Conservation (phyloP, 2,113 vertebrate species). For the Phoxinus phoxinus region DNA sequence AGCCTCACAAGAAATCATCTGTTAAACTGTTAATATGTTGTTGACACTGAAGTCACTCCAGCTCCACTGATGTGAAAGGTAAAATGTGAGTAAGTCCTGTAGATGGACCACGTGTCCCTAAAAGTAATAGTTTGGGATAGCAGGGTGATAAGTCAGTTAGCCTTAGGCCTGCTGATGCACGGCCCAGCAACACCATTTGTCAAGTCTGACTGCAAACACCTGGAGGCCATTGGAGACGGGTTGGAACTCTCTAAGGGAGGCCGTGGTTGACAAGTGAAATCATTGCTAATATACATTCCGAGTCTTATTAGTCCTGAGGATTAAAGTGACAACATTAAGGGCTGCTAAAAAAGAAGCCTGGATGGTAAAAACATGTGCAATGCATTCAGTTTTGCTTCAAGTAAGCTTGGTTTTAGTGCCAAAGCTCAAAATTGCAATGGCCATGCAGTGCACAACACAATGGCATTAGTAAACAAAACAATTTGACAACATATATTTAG, state of each 20-base stretch:
- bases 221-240: conserved; percentile 63
- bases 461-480: neutral
- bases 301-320: conserved; percentile 26
- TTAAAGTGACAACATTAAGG: neutral
- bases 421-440: neutral
- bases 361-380: neutral
- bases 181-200: conserved; percentile 70
- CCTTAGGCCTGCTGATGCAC: conserved; percentile 69
- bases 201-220: conserved; percentile 70
- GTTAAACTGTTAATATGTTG: neutral
- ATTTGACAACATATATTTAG: neutral
- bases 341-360: neutral
- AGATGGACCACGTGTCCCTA: conserved; percentile 64
- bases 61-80: conserved; percentile 21
- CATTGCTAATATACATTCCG: conserved; percentile 50
- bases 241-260: conserved; percentile 51
- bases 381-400: neutral
- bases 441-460: neutral
- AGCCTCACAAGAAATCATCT: neutral
- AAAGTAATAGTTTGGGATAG: conserved; percentile 67
- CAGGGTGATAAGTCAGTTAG: conserved; percentile 70
- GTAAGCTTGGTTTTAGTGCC: neutral
- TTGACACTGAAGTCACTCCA: conserved; percentile 18
- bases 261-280: conserved; percentile 68
- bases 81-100: conserved; percentile 60